A percentile compares a stretch with the other conserved stretches of the same genome.
These are phyloP conservation scores for Labeo calbasu DNA, from an alignment of 2,797 vertebrate species.

Conservation along the genomic window DNA sequence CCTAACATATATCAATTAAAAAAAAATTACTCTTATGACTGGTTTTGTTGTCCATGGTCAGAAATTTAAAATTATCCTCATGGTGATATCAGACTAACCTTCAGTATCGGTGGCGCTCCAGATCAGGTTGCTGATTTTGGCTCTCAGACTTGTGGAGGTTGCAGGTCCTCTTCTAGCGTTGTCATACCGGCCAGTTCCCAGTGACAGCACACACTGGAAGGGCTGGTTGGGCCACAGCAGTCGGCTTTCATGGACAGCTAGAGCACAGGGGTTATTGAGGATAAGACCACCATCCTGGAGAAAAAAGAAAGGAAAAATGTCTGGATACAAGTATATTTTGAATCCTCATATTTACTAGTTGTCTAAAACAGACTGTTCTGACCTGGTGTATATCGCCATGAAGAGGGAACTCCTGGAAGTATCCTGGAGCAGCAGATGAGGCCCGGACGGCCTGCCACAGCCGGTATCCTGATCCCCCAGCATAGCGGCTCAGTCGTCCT, in stretches of 20 bases:
- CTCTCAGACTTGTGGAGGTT: constrained; percentile 79
- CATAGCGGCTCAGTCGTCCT: constrained; percentile 73
- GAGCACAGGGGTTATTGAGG: constrained; percentile 79
- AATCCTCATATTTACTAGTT: not conserved
- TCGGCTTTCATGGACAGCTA: constrained; percentile 78
- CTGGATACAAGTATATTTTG: not conserved
- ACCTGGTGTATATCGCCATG: constrained; percentile 82
- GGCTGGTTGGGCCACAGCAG: constrained; percentile 78
- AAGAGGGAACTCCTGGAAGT: constrained; percentile 79
- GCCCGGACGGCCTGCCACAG: constrained; percentile 81
- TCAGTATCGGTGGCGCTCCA: constrained; percentile 81
- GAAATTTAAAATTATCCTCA: not conserved
- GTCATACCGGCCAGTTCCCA: constrained; percentile 79
- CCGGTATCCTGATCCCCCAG: constrained; percentile 72
- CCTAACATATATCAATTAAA: too few species aligned
- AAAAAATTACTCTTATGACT: too few species aligned
- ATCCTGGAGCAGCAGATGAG: constrained; percentile 80
- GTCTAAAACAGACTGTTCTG: not conserved
- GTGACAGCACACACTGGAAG: constrained; percentile 80
- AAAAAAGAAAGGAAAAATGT: constrained; percentile 6
- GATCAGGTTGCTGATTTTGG: constrained; percentile 80
- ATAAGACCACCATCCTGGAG: constrained; percentile 77
- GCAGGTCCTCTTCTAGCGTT: constrained; percentile 68
- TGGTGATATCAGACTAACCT: constrained; percentile 58
- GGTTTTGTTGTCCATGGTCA: too few species aligned